Percentiles rank a stretch among this genome's conserved stretches.
phyloP scores from a whole-genome alignment of 2,888 invertebrate genomes.

The Agonum fuliginosum region DNA sequence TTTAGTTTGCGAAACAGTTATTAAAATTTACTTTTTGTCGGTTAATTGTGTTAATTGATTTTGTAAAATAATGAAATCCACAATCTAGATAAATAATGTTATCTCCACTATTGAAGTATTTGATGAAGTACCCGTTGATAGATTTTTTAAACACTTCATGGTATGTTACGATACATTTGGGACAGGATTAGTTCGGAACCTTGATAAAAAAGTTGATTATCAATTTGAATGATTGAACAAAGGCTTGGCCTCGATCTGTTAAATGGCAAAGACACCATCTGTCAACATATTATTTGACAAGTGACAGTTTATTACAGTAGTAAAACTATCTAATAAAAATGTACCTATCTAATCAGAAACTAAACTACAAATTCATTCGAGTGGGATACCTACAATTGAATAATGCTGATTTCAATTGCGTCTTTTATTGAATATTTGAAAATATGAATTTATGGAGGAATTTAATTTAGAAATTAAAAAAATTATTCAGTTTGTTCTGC shows the following conservation, averaged over 20 bases:
- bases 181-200: conserved; percentile 16
- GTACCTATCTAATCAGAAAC: background rate
- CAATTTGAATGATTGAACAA: conserved; percentile 47
- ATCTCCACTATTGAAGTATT: background rate
- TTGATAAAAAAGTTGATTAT: conserved; percentile 39
- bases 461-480: too few relatives aligned
- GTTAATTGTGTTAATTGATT: too few relatives aligned
- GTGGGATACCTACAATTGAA: too few relatives aligned
- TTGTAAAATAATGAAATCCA: background rate
- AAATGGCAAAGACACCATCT: background rate
- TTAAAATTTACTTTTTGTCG: too few relatives aligned
- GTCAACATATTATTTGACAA: conserved; percentile 37
- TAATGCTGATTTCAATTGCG: too few relatives aligned
- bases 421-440: too few relatives aligned
- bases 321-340: background rate
- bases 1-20: too few relatives aligned
- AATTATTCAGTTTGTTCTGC: too few relatives aligned
- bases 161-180: background rate
- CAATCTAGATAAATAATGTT: background rate
- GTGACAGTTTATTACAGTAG: conserved; percentile 12
- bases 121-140: background rate
- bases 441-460: too few relatives aligned
- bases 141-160: too few relatives aligned
- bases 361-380: background rate
- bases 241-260: conserved; percentile 33